Conservation (phyloP, 2,888 invertebrate species). For the Andricus quercusramuli region DNA sequence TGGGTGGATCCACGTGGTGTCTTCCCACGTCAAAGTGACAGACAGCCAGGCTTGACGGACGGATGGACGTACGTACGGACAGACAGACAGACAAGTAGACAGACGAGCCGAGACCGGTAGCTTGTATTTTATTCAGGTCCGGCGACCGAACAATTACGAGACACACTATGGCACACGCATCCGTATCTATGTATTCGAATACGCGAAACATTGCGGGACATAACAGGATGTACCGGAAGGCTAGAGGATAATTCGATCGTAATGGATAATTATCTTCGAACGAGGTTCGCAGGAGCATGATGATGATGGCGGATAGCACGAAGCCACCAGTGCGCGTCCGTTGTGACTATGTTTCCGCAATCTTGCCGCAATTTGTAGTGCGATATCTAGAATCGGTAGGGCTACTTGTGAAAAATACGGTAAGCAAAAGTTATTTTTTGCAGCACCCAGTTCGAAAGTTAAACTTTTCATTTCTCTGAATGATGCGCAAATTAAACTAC, state of each 20-base stretch:
- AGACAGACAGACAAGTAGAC: constrained; percentile 70
- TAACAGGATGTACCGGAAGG: constrained; percentile 70
- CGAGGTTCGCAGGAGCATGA: constrained; percentile 57
- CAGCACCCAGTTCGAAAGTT: neutral
- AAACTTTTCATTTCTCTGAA: too few relatives aligned
- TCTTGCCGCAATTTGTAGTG: constrained; percentile 52
- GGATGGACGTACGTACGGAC: constrained; percentile 68
- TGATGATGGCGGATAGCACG: constrained; percentile 55
- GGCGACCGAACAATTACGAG: constrained; percentile 77
- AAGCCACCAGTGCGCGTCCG: constrained; percentile 67
- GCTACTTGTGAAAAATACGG: neutral
- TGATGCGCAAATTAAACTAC: too few relatives aligned
- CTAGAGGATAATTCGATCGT: constrained; percentile 74
- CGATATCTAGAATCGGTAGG: neutral
- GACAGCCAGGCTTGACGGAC: constrained; percentile 75
- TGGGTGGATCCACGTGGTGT: constrained; percentile 72
- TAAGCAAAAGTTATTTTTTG: neutral
- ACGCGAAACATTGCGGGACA: constrained; percentile 53
- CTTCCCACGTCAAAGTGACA: constrained; percentile 79
- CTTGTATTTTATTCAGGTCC: constrained; percentile 78
- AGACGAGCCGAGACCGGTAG: constrained; percentile 73
- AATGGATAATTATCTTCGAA: constrained; percentile 72
- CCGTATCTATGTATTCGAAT: constrained; percentile 46
- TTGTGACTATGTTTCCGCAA: constrained; percentile 54
- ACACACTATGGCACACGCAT: constrained; percentile 57